Percentiles rank a stretch among this genome's conserved stretches.
Conservation (phyloP, 1,140 invertebrate genomes). For the Capitella teleta region DNA sequence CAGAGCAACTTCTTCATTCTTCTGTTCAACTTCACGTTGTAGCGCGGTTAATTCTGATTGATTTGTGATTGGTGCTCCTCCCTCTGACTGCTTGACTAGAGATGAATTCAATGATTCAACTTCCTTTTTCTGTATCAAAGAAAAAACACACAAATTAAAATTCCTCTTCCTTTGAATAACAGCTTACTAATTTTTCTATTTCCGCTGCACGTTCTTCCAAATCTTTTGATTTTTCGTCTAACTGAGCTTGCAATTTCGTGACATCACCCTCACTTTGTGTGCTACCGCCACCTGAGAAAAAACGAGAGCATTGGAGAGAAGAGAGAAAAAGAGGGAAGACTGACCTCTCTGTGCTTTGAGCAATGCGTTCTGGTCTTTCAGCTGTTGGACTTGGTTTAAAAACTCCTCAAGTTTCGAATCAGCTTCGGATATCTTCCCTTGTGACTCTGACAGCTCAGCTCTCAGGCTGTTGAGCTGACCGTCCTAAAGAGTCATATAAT, state of each 20-base stretch:
- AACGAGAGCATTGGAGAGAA: too few relatives aligned
- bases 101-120: too few relatives aligned
- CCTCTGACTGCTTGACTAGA: too few relatives aligned
- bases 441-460: constrained; percentile 34
- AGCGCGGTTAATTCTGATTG: too few relatives aligned
- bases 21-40: constrained; percentile 7
- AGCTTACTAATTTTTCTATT: constrained; percentile 27
- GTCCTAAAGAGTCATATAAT: constrained; percentile 40
- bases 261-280: neutral
- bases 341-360: constrained; percentile 59
- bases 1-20: constrained; percentile 9
- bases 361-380: constrained; percentile 78
- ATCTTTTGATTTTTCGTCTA: constrained; percentile 9
- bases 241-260: neutral
- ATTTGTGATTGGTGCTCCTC: too few relatives aligned
- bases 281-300: neutral
- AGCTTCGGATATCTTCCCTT: constrained; percentile 19
- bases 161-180: too few relatives aligned
- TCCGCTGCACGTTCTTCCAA: constrained; percentile 24
- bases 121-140: too few relatives aligned
- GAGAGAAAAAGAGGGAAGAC: neutral
- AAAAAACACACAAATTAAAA: too few relatives aligned
- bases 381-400: constrained; percentile 56
- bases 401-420: constrained; percentile 61
- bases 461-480: constrained; percentile 55